Base-by-base conservation (phyloP, 2,113 vertebrate species). In the Channa maculata region DNA sequence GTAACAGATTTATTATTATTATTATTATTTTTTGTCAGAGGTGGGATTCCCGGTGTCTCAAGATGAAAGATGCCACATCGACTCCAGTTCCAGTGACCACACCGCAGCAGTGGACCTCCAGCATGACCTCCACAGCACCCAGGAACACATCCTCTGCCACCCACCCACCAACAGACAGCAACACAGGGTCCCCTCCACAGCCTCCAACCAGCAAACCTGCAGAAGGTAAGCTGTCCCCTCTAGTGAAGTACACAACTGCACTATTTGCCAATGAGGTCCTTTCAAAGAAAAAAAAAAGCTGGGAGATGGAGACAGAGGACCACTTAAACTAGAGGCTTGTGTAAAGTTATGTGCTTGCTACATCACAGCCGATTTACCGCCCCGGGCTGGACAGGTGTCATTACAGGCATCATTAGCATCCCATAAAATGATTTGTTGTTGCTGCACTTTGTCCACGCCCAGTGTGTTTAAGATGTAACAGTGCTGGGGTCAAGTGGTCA, bases 41-140 rank as follows among this genome's bases (percentile, higher is more conserved):
- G 53, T 96, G 95, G 88, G 95, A 95, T 79, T 94, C 94, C 73
- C 91, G 85, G 41, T 99, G 97, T 88, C 94, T 95, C 38, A 90
- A 60, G 44, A 41, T 0, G 11, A 33, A 72, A 43, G 93, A 92
- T n/a, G 75, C 90, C 51, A 91, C 81, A 7, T 90, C 91, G 61
- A 92, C 93, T 5, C 77, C 86, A 0, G 3, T 84, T 2, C 71
- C 85, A 1, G 71, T 81, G 0, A 93, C 95, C 2, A 88, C 94
- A 48, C 85, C 64, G 5, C 93, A 84, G 91, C 92, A 91, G 88
- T 80, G 83, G 67, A 75, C 71, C 9, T 62, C 80, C 39, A 59
- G 76, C 4, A 7, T 72, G 63, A 82, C 85, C 44, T 65, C 84
- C 64, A 36, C 44, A 15, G 50, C 75, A 0, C 8, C 45, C 8